A percentile compares a stretch with the other conserved stretches of the same genome.
phyloP scores from a whole-genome alignment of 2,888 invertebrate genomes.

The Drosophila prolongata region DNA sequence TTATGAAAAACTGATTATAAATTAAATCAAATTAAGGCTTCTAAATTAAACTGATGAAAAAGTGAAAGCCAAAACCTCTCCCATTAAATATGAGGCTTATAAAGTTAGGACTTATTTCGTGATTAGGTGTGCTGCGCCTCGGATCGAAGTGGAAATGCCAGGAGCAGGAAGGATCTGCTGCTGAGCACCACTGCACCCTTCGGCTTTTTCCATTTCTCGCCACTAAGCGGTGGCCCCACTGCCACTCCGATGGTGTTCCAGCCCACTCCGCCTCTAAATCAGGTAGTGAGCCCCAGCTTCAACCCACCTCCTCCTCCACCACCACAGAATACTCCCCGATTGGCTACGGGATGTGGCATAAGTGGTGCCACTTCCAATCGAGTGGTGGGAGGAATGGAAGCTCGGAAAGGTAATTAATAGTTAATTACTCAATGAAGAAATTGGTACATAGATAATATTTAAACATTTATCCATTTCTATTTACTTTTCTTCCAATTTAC shows the following conservation, averaged over 20 bases:
- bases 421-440: background rate
- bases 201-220: constrained; percentile 57
- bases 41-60: too few species aligned
- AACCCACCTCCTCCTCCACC: background rate
- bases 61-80: too few species aligned
- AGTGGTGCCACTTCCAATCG: constrained; percentile 83
- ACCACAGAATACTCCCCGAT: constrained; percentile 5
- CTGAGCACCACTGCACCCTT: constrained; percentile 11
- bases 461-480: background rate
- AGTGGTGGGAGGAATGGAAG: constrained; percentile 86
- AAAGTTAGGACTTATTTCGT: background rate
- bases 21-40: too few species aligned
- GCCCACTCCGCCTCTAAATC: constrained; percentile 64
- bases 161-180: constrained; percentile 60
- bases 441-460: too few species aligned
- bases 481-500: too few species aligned
- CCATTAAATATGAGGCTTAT: background rate
- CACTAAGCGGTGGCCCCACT: constrained; percentile 45
- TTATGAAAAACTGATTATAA: too few species aligned
- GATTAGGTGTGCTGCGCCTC: constrained; percentile 71
- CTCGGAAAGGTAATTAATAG: constrained; percentile 66
- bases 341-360: constrained; percentile 85
- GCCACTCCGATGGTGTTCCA: constrained; percentile 47
- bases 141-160: constrained; percentile 24
- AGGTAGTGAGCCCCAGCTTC: constrained; percentile 25